These are phyloP conservation scores for Chelon labrosus DNA, from an alignment of 2,797 vertebrate species.

Conservation along the genomic window DNA sequence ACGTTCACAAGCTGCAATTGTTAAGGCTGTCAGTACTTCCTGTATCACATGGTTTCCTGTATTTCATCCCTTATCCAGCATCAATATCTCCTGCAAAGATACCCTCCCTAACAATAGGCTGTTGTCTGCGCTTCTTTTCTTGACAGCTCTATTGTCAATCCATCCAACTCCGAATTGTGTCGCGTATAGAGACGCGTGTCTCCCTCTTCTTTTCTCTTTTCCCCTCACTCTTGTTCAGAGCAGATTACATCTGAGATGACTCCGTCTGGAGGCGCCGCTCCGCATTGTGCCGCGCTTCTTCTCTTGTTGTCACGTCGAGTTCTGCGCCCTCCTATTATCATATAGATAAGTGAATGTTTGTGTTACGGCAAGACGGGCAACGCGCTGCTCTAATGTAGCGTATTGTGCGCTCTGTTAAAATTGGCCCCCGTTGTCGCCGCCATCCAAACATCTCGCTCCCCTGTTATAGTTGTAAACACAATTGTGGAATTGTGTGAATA, in stretches of 20 bases:
- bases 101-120: conserved; percentile 56
- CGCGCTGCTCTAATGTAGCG: conserved; percentile 63
- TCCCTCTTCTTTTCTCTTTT: conserved; percentile 51
- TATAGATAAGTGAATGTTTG: conserved; percentile 84
- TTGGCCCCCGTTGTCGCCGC: conserved; percentile 59
- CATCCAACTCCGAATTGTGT: conserved; percentile 54
- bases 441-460: conserved; percentile 45
- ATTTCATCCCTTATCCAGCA: conserved; percentile 45
- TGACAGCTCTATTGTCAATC: conserved; percentile 74
- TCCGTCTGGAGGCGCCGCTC: conserved; percentile 66
- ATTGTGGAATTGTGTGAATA: conserved; percentile 11
- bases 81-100: conserved; percentile 40
- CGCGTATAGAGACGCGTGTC: conserved; percentile 61
- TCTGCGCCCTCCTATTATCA: conserved; percentile 80
- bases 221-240: conserved; percentile 56
- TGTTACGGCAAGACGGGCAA: conserved; percentile 59
- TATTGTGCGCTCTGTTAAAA: conserved; percentile 67
- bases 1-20: conserved; percentile 29
- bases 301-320: conserved; percentile 68
- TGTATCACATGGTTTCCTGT: conserved; percentile 39
- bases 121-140: conserved; percentile 65
- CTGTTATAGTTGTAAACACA: conserved; percentile 49
- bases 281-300: conserved; percentile 67
- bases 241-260: conserved; percentile 79
- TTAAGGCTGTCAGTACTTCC: conserved; percentile 51